Evolutionary conservation across 2,113 vertebrate genomes (phyloP).

Genomic region (Helogale parvula): DNA sequence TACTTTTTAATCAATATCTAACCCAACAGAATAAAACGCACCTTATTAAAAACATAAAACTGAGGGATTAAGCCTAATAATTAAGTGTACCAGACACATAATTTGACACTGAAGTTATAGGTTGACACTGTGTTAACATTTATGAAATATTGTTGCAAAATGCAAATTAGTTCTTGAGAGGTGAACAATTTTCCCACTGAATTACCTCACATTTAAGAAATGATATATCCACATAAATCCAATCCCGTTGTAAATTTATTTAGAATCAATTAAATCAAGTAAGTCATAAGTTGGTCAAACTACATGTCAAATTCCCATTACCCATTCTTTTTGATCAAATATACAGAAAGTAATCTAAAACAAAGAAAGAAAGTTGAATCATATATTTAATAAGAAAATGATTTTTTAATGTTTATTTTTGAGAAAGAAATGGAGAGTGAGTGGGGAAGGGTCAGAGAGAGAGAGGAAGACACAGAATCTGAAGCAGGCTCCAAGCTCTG

Average conservation of each 20-base stretch:
- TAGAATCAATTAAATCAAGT: neutral
- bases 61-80: neutral
- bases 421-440: no score
- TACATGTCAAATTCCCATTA: neutral
- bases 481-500: no score
- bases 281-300: neutral
- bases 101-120: neutral
- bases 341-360: neutral
- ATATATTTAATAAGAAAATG: neutral
- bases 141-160: neutral
- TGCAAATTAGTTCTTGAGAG: neutral
- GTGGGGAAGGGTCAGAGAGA: no score
- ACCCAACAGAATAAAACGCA: slow-evolving; percentile 4
- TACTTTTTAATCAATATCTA: slow-evolving; percentile 4
- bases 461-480: no score
- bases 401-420: no score
- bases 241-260: neutral
- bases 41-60: slow-evolving; percentile 6
- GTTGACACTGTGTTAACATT: neutral
- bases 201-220: neutral
- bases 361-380: neutral
- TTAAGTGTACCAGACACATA: neutral
- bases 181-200: neutral
- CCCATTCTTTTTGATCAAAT: neutral
- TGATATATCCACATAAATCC: neutral